Evolutionary conservation across 2,888 invertebrate species (phyloP).

Genomic region (Mamestra brassicae): DNA sequence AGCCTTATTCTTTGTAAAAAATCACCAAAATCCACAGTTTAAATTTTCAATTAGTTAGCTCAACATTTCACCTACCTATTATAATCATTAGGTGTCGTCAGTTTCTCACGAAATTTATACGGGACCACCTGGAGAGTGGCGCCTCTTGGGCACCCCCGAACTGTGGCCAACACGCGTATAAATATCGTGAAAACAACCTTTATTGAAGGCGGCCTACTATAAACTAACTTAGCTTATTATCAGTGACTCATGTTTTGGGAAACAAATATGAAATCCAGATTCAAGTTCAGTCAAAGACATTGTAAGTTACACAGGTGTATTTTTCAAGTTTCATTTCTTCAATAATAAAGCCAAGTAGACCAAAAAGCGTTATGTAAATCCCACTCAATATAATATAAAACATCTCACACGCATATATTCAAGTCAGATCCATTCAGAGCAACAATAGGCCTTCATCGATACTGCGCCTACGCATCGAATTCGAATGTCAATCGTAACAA

Average conservation of each 20-base stretch:
- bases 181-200: conserved; percentile 51
- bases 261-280: background rate
- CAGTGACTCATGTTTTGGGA: conserved; percentile 12
- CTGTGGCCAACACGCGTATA: conserved; percentile 40
- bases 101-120: conserved; percentile 58
- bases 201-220: conserved; percentile 31
- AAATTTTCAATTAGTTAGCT: conserved; percentile 8
- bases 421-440: conserved; percentile 66
- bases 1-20: no score
- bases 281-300: background rate
- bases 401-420: conserved; percentile 64
- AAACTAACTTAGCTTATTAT: conserved; percentile 43
- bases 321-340: background rate
- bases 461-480: conserved; percentile 83
- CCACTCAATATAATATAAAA: conserved; percentile 53
- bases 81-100: conserved; percentile 44
- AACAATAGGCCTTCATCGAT: conserved; percentile 79
- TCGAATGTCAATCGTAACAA: conserved; percentile 80
- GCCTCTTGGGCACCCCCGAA: conserved; percentile 52
- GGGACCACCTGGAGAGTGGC: conserved; percentile 63
- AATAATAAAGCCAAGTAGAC: background rate
- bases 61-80: conserved; percentile 42
- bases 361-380: conserved; percentile 47
- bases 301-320: background rate
- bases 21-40: background rate